Base-by-base conservation (phyloP, 1,140 invertebrate species). In the Aethina tumida region DNA sequence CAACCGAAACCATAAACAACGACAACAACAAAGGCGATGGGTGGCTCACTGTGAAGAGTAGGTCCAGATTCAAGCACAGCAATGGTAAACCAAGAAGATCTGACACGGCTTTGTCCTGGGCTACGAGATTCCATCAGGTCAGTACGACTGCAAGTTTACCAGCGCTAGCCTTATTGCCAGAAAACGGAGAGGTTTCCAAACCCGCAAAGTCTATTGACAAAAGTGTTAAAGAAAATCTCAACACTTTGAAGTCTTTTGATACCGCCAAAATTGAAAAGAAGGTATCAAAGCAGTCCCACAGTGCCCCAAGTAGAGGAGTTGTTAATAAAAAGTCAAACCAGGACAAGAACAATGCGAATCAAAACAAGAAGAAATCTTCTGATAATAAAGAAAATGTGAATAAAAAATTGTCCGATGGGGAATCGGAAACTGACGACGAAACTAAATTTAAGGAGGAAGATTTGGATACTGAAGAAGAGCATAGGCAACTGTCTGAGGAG, bases 401-500 rank as follows among this genome's bases (percentile, higher is more conserved):
- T 16, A 48, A 46, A 25, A 40, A 30, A 30, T 17, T 36, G 39
- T 30, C 35, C 5, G 53, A 58, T 22, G 31, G 52, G 12, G 60
- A 62, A 50, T 62, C 60, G n/a, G 60, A 62, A 49, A 62, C 59
- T 1, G 59, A 62, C 36, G 70, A 58, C 45, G 51, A 62, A 31
- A 51, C 50, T 4, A 62, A 59, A 45, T 50, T 56, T 32, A 61
- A 60, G 41, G 55, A 56, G 35, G 58, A 60, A 18, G 59, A 62
- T 41, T 41, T 56, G 18, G 58, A 53, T 4, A 58, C 52, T 12
- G 56, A 62, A 35, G 55, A 58, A 37, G 60, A 62, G 41, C 59
- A 64, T 42, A 32, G 53, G n/a, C 59, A 87, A 50, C 53, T 91
- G 38, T 74, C 80, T 43, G 78, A 85, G 32, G 84, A 88, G 52